Conservation (phyloP, 2,797 vertebrate species). For the Dipus sagitta region DNA sequence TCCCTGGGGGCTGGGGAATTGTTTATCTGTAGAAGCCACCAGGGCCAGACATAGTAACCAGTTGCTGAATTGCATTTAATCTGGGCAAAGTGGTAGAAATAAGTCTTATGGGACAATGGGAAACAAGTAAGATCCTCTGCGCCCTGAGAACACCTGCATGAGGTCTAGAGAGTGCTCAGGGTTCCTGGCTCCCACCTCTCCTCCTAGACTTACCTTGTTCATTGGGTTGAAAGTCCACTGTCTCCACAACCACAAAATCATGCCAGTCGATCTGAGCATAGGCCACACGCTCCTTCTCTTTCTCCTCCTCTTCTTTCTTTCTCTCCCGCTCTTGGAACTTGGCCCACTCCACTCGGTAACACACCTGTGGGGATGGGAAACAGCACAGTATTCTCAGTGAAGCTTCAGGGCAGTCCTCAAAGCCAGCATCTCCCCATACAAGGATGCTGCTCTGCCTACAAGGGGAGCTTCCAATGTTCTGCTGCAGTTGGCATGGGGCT, state of each 20-base stretch:
- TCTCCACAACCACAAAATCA: slow-evolving; percentile 99
- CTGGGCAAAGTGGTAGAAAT: neutral
- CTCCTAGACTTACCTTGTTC: slow-evolving; percentile 93
- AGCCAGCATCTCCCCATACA: neutral
- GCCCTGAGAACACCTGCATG: neutral
- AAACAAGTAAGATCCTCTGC: neutral
- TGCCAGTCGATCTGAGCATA: slow-evolving; percentile 99
- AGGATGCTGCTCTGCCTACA: neutral
- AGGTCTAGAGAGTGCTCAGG: neutral
- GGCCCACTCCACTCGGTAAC: slow-evolving; percentile 98
- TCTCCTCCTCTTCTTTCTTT: slow-evolving; percentile 98
- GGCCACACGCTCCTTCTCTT: slow-evolving; percentile 97
- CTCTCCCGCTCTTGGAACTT: slow-evolving; percentile 99
- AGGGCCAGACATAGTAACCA: neutral
- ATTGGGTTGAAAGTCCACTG: slow-evolving; percentile 98
- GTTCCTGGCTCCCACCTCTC: neutral
- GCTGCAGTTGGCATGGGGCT: neutral
- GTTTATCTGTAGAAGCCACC: neutral
- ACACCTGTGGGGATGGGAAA: slow-evolving; percentile 89
- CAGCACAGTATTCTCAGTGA: neutral
- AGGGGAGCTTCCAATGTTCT: neutral
- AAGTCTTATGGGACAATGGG: neutral
- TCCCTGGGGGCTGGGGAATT: neutral
- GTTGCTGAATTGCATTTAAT: neutral
- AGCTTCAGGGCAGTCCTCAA: neutral